These are phyloP conservation scores for Chloroceryle amazona DNA, from an alignment of 2,797 vertebrate genomes.

Conservation along the genomic window DNA sequence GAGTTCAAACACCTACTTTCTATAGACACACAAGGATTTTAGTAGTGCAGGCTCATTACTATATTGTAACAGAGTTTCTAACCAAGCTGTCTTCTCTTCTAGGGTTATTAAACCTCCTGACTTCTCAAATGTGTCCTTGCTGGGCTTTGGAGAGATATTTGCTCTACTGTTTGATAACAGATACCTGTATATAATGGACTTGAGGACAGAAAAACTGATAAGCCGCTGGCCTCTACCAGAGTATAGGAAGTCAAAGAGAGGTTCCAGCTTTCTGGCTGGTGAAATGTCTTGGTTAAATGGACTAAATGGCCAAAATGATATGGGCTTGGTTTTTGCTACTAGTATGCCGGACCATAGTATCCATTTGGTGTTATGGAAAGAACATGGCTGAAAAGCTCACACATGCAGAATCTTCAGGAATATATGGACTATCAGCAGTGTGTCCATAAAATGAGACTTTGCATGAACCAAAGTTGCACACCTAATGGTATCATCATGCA, in stretches of 20 bases:
- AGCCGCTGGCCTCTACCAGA: constrained; percentile 97
- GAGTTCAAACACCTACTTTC: neutral
- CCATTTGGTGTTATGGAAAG: constrained; percentile 98
- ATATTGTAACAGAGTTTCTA: neutral
- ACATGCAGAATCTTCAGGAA: constrained; percentile 25
- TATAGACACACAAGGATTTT: neutral
- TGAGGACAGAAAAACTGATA: constrained; percentile 93
- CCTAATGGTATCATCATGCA: constrained; percentile 81
- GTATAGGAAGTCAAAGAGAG: constrained; percentile 97
- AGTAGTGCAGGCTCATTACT: neutral
- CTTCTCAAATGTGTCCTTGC: constrained; percentile 91
- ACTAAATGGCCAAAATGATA: constrained; percentile 93
- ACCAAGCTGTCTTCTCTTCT: constrained; percentile 34
- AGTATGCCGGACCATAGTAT: constrained; percentile 99
- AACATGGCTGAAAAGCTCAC: constrained; percentile 86
- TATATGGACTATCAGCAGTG: constrained; percentile 16
- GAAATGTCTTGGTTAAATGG: constrained; percentile 95
- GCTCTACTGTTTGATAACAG: constrained; percentile 96
- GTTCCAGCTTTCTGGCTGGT: constrained; percentile 96
- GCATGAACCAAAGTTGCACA: constrained; percentile 93
- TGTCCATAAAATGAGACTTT: constrained; percentile 79
- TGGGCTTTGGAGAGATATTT: constrained; percentile 95
- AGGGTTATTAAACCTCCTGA: constrained; percentile 97
- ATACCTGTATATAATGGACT: constrained; percentile 97
- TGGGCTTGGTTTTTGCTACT: constrained; percentile 96